Conservation (phyloP, 2,797 vertebrate genomes). For the Melanogrammus aeglefinus region DNA sequence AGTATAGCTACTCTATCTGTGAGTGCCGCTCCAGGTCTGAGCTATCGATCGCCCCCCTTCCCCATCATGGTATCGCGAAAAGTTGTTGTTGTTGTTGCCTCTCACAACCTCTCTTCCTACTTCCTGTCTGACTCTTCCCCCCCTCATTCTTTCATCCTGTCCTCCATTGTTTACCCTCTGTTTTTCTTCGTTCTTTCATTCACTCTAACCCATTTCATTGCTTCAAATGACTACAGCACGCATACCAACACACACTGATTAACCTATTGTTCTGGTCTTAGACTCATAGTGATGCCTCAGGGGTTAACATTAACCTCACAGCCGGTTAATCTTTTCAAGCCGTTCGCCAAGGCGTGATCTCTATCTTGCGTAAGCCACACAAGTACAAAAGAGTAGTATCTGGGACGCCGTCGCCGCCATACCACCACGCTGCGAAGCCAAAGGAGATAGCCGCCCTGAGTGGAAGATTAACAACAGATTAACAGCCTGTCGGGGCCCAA, state of each 20-base stretch:
- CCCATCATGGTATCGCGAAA: not conserved
- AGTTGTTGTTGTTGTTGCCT: too few relatives aligned
- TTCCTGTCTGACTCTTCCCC: slow-evolving; percentile 10
- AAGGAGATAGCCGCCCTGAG: slow-evolving; percentile 42
- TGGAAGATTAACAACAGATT: slow-evolving; percentile 63
- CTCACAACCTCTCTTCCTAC: too few relatives aligned
- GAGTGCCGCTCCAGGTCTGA: not conserved
- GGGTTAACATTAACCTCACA: not conserved
- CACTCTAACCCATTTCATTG: not conserved
- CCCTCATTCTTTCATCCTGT: not conserved
- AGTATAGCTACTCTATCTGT: not conserved
- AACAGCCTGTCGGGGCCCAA: slow-evolving; percentile 51
- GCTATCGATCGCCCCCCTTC: not conserved
- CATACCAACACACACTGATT: too few relatives aligned
- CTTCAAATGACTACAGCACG: not conserved
- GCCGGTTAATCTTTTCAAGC: slow-evolving; percentile 35
- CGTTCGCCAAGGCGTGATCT: slow-evolving; percentile 29
- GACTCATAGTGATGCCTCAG: not conserved
- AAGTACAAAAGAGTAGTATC: slow-evolving; percentile 49
- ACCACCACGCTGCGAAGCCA: slow-evolving; percentile 33
- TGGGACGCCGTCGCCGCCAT: slow-evolving; percentile 16
- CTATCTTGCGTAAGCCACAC: slow-evolving; percentile 49
- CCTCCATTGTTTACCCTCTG: not conserved
- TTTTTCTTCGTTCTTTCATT: not conserved
- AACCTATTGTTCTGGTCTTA: not conserved